These are phyloP conservation scores for Brachionus angularis DNA, from an alignment of 1,140 invertebrate genomes.

Conservation along the genomic window DNA sequence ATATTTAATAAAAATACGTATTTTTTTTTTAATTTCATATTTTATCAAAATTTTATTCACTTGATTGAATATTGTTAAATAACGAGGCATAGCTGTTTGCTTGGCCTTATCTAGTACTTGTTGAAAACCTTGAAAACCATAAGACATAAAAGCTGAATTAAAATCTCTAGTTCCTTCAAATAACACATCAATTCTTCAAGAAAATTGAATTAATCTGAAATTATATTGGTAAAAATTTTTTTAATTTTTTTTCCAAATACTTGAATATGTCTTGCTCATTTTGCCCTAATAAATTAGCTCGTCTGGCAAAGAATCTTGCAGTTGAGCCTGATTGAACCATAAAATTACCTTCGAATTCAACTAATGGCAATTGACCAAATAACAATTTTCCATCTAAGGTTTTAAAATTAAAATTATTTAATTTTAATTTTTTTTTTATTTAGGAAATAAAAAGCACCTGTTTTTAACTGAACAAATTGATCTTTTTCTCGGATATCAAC, in stretches of 20 bases:
- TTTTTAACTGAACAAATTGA: slow-evolving; percentile 3
- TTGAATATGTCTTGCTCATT: slow-evolving; percentile 36
- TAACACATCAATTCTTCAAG: slow-evolving; percentile 15
- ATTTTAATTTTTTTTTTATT: background rate
- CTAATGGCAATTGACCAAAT: slow-evolving; percentile 45
- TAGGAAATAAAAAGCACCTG: background rate
- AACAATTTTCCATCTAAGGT: slow-evolving; percentile 40
- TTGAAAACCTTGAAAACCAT: slow-evolving; percentile 20
- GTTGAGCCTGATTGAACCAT: slow-evolving; percentile 46
- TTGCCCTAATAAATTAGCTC: background rate
- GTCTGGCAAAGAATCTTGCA: slow-evolving; percentile 41
- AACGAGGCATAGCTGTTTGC: slow-evolving; percentile 22
- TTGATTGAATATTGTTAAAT: slow-evolving; percentile 28
- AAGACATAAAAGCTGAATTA: slow-evolving; percentile 33
- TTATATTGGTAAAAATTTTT: background rate
- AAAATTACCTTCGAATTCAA: slow-evolving; percentile 45
- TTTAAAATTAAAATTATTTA: background rate
- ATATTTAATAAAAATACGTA: too few relatives aligned
- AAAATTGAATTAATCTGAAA: background rate
- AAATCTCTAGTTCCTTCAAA: slow-evolving; percentile 29
- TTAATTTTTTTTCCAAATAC: background rate
- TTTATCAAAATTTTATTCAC: background rate
- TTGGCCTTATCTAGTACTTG: slow-evolving; percentile 32
- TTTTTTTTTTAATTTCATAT: too few relatives aligned
- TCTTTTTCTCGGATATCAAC: slow-evolving; percentile 4